Evolutionary conservation across 2,797 vertebrate genomes (phyloP), one percentile per base, ranked within the genome.

Genomic region (Eurystomus glaucurus): DNA sequence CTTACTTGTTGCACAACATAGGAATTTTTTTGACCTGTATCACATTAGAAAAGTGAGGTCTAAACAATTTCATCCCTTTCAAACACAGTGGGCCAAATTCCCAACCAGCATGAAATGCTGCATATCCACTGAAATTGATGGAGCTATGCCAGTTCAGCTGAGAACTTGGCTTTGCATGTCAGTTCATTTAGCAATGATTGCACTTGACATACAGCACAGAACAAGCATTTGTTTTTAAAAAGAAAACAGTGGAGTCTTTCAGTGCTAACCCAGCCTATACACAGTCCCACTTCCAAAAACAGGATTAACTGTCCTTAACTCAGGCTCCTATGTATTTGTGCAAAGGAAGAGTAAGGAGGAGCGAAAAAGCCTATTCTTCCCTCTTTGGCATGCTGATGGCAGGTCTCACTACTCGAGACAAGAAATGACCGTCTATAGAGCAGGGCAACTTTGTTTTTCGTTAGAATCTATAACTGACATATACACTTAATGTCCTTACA

Each of bases 201-300:
- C 85, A 89, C 97, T 96, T 85, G 96, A 97, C n/a, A 4, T 8
- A 64, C 81, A 85, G 94, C 75, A 69, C 90, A 90, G 91, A 96
- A 90, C 41, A 87, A 96, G 80, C 81, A 78, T 93, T 96, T 89
- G 93, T 75, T 95, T 95, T 89, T 64, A 85, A 74, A 96, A 85
- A 84, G 94, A 89, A 94, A 95, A 97, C 93, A 97, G 90, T 93
- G 61, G 41, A 92, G 82, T 62, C 96, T 95, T 97, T 97, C 90
- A 96, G 37, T 29, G 25, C 75, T 81, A 77, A 81, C 64, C 68
- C 91, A 94, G 90, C 68, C 86, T 76, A 88, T 41, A 76, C 35
- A 55, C 37, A 90, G 88, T 64, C 71, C 60, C 6, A 20, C 64
- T 71, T 93, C 88, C 94, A 92, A 88, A 61, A 75, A 70, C 8